Conservation (phyloP, 2,797 vertebrate species). For the Okamejei kenojei region DNA sequence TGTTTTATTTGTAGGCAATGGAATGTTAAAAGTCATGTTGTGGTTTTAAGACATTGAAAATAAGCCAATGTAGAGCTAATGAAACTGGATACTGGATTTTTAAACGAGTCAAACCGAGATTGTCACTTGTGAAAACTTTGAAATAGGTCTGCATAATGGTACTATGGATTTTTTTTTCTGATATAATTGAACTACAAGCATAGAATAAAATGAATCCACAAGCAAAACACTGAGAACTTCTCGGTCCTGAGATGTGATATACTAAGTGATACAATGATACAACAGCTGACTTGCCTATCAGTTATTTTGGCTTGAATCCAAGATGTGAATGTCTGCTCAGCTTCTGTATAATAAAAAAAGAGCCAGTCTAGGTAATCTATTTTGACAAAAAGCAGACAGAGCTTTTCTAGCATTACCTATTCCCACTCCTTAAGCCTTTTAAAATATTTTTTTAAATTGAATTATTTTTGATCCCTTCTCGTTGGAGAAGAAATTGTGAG, state of each 20-base stretch:
- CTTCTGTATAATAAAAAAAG: conserved; percentile 26
- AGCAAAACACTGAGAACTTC: background rate
- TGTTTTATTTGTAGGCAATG: conserved; percentile 27
- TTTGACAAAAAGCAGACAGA: conserved; percentile 35
- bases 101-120: conserved; percentile 19
- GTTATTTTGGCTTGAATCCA: conserved; percentile 16
- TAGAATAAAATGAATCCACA: background rate
- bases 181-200: background rate
- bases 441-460: background rate
- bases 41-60: conserved; percentile 32
- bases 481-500: background rate
- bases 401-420: conserved; percentile 17
- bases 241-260: background rate
- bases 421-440: conserved; percentile 21
- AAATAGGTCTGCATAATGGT: background rate
- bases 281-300: conserved; percentile 20
- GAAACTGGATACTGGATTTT: conserved; percentile 28
- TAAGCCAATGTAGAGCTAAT: conserved; percentile 13
- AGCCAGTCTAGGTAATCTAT: conserved; percentile 28
- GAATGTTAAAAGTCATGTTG: conserved; percentile 31
- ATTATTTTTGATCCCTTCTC: conserved; percentile 13
- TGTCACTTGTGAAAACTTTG: conserved; percentile 9
- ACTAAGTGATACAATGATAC: background rate
- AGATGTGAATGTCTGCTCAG: conserved; percentile 1
- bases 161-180: background rate